A percentile compares a stretch with the other conserved stretches of the same genome.
These are phyloP conservation scores for Zelostemma sp. DNA, from an alignment of 1,140 invertebrate species.

Conservation along the genomic window DNA sequence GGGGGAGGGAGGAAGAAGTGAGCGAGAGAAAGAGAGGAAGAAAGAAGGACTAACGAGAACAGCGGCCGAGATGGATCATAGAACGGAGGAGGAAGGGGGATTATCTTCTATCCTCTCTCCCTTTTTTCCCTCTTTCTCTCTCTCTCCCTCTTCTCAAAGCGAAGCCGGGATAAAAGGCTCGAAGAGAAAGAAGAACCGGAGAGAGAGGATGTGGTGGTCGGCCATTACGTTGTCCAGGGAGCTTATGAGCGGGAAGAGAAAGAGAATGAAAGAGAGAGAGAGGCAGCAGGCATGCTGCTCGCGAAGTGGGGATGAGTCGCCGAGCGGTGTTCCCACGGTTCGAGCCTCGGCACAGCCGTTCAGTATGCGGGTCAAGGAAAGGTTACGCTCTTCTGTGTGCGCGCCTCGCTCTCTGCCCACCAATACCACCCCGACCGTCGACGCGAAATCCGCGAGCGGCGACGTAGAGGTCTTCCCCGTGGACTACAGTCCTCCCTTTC, in stretches of 20 bases:
- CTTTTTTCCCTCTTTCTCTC: too few species aligned
- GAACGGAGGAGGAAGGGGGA: slow-evolving; percentile 10
- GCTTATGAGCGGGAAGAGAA: slow-evolving; percentile 37
- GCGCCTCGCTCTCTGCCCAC: slow-evolving; percentile 56
- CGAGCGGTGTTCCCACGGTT: slow-evolving; percentile 71
- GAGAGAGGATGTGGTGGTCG: slow-evolving; percentile 62
- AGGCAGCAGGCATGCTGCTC: slow-evolving; percentile 29
- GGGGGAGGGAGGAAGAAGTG: slow-evolving; percentile 20
- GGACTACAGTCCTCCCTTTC: too few species aligned
- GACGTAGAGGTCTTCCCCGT: slow-evolving; percentile 32
- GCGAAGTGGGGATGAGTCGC: slow-evolving; percentile 63
- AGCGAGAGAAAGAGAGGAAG: slow-evolving; percentile 38
- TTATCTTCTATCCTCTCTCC: too few species aligned
- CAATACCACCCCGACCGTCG: slow-evolving; percentile 52
- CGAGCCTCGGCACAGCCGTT: slow-evolving; percentile 70
- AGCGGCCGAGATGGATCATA: too few species aligned
- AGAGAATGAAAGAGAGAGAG: slow-evolving; percentile 36
- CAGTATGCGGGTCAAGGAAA: slow-evolving; percentile 72
- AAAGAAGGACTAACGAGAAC: slow-evolving; percentile 52
- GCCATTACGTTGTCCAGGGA: slow-evolving; percentile 64
- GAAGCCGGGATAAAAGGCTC: slow-evolving; percentile 7
- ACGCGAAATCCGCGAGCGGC: slow-evolving; percentile 38
- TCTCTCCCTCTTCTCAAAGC: too few species aligned
- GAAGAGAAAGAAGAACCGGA: slow-evolving; percentile 20
- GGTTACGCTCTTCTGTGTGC: slow-evolving; percentile 64